Evolutionary conservation across 2,888 invertebrate genomes (phyloP).

Genomic region (Noctua janthe): DNA sequence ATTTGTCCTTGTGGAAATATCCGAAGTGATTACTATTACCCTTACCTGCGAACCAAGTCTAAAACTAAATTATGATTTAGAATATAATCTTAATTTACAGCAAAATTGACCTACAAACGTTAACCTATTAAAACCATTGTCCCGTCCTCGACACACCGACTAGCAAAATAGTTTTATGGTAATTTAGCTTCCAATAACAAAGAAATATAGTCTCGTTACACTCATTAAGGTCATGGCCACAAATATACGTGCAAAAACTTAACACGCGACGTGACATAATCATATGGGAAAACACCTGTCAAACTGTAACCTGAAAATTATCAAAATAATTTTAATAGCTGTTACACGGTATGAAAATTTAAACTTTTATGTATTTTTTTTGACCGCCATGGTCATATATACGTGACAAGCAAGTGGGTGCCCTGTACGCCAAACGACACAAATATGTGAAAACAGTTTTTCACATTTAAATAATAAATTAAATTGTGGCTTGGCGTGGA

Average conservation of each 20-base stretch:
- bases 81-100: not conserved
- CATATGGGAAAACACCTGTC: slow-evolving; percentile 41
- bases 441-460: no score
- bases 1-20: not conserved
- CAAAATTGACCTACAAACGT: slow-evolving; percentile 15
- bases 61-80: not conserved
- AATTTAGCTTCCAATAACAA: slow-evolving; percentile 30
- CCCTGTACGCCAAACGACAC: no score
- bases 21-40: not conserved
- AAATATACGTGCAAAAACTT: slow-evolving; percentile 74
- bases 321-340: slow-evolving; percentile 1
- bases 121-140: slow-evolving; percentile 4
- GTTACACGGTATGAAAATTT: slow-evolving; percentile 19
- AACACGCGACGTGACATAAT: slow-evolving; percentile 61
- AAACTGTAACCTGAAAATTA: slow-evolving; percentile 36
- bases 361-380: not conserved
- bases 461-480: no score
- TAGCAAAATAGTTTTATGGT: slow-evolving; percentile 28
- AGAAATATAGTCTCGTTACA: slow-evolving; percentile 45
- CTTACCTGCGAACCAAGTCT: not conserved
- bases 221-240: slow-evolving; percentile 74
- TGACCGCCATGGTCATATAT: no score
- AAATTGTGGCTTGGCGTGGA: no score
- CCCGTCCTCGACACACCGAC: slow-evolving; percentile 24
- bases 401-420: no score